Evolutionary conservation across 2,797 vertebrate genomes (phyloP), one percentile per base, ranked within the genome.

Genomic region (Sitta carolinensis): DNA sequence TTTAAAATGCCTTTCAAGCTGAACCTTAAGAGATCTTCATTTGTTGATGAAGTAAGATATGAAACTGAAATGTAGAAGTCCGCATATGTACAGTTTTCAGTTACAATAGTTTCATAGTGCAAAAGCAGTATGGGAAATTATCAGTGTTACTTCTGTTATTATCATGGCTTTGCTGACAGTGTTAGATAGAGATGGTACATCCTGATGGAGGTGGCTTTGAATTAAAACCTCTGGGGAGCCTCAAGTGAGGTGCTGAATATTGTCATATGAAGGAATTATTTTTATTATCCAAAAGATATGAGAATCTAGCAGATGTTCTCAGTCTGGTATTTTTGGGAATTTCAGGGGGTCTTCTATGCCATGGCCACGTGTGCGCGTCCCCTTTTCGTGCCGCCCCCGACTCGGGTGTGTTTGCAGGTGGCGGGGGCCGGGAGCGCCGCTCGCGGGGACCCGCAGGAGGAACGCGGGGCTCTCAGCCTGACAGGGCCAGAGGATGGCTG

Each of bases 301-400:
- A 63, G 22, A 67, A 43, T 27, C 19, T 11, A 40, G 26, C 1
- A 2, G 48, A 22, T 38, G 29, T 16, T 54, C 22, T 1, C 1
- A 20, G 6, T 32, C 32, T 3, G 4, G 0, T 43, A 9, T 61
- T 58, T 40, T 18, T 3, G 48, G 48, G 30, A 5, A 54, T 62
- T 66, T 57, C 55, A 25, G 32, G 19, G 18, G 5, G 3, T 66
- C 4, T 59, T 13, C 51, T 34, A 0, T 6, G 15, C 7, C 7
- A 1, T 1, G 36, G 14, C 9, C 18, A 2, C 4, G 4, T 7
- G 16, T 11, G 9, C 14, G 0, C 4, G 5, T 62, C 26, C 25
- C 20, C 4, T 63, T 36, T 25, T 11, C 30, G 3, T 42, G 10
- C 19, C 47, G 7, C 14, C 13, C 21, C 10, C 3, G 51, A 4